These are phyloP conservation scores for Pegea sp. DNA, from an alignment of 23 tunicate species.

Conservation along the genomic window DNA sequence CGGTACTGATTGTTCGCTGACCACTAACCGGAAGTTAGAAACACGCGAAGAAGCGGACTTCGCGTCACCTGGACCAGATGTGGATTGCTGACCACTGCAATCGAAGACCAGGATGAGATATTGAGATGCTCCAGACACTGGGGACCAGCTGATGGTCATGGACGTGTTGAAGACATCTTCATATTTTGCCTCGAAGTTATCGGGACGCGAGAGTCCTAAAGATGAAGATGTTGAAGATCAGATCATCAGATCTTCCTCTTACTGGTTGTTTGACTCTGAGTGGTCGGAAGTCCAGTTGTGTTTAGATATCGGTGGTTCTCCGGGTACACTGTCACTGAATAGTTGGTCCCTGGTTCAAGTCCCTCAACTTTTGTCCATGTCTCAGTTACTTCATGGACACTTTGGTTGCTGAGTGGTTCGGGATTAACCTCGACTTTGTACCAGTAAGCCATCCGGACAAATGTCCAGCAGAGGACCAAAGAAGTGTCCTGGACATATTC, in stretches of 20 bases:
- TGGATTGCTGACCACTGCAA: conserved; percentile 39
- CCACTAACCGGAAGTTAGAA: too few species aligned
- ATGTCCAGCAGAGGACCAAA: conserved; percentile 46
- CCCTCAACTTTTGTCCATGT: conserved; percentile 5
- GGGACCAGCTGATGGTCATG: conserved; percentile 39
- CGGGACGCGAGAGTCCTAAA: conserved; percentile 46
- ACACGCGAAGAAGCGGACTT: too few species aligned
- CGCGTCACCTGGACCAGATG: conserved; percentile 8
- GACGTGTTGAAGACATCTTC: conserved; percentile 19
- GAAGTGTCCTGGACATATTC: conserved; percentile 54
- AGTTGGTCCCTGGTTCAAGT: conserved; percentile 49
- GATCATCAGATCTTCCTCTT: neutral
- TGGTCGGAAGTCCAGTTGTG: conserved; percentile 39
- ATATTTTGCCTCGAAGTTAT: conserved; percentile 11
- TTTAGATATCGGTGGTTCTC: conserved; percentile 11
- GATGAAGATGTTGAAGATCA: neutral
- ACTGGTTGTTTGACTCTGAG: conserved; percentile 57
- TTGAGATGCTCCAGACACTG: conserved; percentile 14
- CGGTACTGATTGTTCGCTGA: too few species aligned
- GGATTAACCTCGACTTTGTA: conserved; percentile 28
- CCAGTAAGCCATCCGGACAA: conserved; percentile 35
- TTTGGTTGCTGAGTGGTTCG: conserved; percentile 4
- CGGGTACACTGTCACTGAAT: conserved; percentile 30
- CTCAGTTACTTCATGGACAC: neutral
- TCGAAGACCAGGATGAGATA: conserved; percentile 57